These are phyloP conservation scores for Coregonus sp. DNA, from an alignment of 2,797 vertebrate species.

Conservation along the genomic window DNA sequence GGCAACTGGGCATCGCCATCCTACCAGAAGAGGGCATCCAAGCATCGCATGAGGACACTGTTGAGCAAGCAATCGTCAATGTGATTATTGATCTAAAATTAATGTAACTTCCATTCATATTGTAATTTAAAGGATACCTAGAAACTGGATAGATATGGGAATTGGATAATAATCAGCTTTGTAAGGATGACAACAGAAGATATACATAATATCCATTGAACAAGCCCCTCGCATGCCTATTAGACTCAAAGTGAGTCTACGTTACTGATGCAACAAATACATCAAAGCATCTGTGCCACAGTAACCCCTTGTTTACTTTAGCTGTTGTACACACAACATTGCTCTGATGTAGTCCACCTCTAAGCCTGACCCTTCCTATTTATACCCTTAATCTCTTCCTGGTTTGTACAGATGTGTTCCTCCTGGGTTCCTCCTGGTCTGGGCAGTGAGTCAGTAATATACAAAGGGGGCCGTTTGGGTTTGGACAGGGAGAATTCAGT, in stretches of 20 bases:
- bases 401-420: conserved; percentile 70
- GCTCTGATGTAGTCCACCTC: conserved; percentile 23
- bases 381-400: conserved; percentile 28
- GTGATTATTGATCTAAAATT: not conserved
- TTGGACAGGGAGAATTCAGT: conserved; percentile 61
- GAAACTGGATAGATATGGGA: not conserved
- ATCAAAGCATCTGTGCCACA: conserved; percentile 25
- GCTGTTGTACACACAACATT: conserved; percentile 26
- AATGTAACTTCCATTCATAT: not conserved
- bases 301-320: conserved; percentile 24
- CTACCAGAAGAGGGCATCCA: conserved; percentile 64
- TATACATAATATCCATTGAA: not conserved
- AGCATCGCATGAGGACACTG: conserved; percentile 33
- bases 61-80: not conserved
- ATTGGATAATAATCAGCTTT: not conserved
- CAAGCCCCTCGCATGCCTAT: not conserved
- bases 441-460: conserved; percentile 50
- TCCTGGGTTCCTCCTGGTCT: conserved; percentile 20
- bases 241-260: not conserved
- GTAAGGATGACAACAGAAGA: not conserved
- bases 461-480: conserved; percentile 46
- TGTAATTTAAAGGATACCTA: not conserved
- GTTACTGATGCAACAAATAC: conserved; percentile 23
- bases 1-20: conserved; percentile 19
- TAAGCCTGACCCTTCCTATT: conserved; percentile 13